Base-by-base conservation (phyloP, 2,797 vertebrate genomes). In the Anolis apletophallus region DNA sequence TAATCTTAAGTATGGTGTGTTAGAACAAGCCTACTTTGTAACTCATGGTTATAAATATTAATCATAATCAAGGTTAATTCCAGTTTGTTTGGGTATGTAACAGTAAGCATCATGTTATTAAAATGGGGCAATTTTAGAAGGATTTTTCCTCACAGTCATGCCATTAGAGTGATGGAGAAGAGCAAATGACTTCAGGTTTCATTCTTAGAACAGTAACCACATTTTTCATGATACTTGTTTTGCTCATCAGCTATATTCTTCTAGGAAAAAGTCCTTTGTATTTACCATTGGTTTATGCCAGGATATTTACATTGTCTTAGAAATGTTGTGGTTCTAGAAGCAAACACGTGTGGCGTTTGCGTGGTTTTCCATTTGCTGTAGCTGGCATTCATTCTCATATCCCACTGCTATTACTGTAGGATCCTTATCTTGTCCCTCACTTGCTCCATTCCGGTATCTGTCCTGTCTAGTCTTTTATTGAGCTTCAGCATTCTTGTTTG, bases 401-500 rank as follows among this genome's bases (percentile, higher is more conserved):
- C 46, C 21, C 32, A 52, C 54, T 69, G 14, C 13, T 16, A 16
- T 21, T 26, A n/a, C 50, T 57, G 50, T n/a, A 19, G 32, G 5
- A 55, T 72, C 54, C 16, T 72, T 61, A 6, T 83, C 7, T 54
- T 6, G 17, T 50, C 23, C 11, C 36, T 86, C 50, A 50, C n/a
- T 12, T 23, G 75, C 55, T 69, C 72, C n/a, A 23, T 87, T 64
- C 80, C 80, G 19, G 50, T 73, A 61, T 79, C 76, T 61, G 54
- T 52, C 29, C 21, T n/a, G 46, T 68, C 23, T 59, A 9, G 16
- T 80, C 57, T 83, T 67, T 79, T 79, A 0, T 8, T 10, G 23
- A 36, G 84, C 91, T 83, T 86, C 46, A 77, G 36, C 50, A 85
- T 67, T 88, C 89, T 94, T 91, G 89, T 92, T 93, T 93, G 90